Base-by-base conservation (phyloP, 2,888 invertebrate species). In the Caenorhabditis zanzibari region DNA sequence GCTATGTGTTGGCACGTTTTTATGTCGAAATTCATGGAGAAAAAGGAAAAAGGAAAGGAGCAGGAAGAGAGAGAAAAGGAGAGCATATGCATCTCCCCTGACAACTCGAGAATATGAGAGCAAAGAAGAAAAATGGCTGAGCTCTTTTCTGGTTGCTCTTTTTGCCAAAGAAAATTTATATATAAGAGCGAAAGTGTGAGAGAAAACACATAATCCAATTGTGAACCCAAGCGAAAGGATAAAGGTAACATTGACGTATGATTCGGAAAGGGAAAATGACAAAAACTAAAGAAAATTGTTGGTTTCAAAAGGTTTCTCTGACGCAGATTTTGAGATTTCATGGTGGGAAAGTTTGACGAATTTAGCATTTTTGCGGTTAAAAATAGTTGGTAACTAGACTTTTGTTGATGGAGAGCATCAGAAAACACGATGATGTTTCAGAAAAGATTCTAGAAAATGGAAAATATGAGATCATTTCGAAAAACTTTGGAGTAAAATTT, bases 51-150 rank as follows among this genome's bases (percentile, higher is more conserved):
- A 26, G 26, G 24, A 12, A 28, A 28, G 19, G n/a, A 47, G 28
- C 26, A 52, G 32, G 19, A 14, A 44, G 47, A 71, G 24, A 38
- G 38, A 28, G 38, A 44, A 12, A 16, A 35, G 54, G 38, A 61
- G 66, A 59, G 64, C 24, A 26, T 32, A 44, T 35, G 44, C 52
- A 47, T 79, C 64, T 79, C 66, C 80, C 72, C 49, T 80, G 80
- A 73, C 73, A 73, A 80, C 80, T 52, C 38, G 63, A 35, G 52
- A 64, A 64, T 54, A 54, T 54, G 54, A 64, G 47, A 59, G 26
- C 49, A 35, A 54, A 63, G 61, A 68, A 47, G 56, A 56, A 56
- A 69, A 72, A 72, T 49, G 56, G 22, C 58, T 69, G 69, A 32
- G 49, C 22, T 22, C 49, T 22, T 32, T 32, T 32, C 7, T 32